Conservation (phyloP, 2,888 invertebrate genomes). For the Caenorhabditis afra region DNA sequence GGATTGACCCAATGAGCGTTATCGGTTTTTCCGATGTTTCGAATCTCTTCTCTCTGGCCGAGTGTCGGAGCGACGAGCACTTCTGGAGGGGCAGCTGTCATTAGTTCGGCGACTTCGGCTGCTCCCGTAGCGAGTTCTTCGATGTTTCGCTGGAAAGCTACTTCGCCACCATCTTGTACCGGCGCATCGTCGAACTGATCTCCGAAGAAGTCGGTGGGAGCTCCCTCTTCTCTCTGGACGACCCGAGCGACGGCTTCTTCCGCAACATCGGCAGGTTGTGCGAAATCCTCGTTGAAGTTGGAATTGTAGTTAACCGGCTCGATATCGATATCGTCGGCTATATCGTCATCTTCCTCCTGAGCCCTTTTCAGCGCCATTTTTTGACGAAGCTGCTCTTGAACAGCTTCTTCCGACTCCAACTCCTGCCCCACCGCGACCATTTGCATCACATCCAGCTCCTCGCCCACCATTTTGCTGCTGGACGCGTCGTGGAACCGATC, state of each 20-base stretch:
- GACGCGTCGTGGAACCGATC: slow-evolving; percentile 10
- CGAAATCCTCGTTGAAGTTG: slow-evolving; percentile 24
- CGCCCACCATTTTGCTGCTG: slow-evolving; percentile 5
- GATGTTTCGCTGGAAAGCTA: neutral
- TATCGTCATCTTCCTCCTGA: neutral
- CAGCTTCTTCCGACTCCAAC: slow-evolving; percentile 9
- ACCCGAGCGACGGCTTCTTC: slow-evolving; percentile 9
- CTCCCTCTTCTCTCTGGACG: slow-evolving; percentile 1
- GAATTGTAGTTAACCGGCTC: slow-evolving; percentile 8
- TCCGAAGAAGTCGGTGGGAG: slow-evolving; percentile 15
- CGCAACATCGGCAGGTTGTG: slow-evolving; percentile 5
- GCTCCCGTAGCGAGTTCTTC: slow-evolving; percentile 17
- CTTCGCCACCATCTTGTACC: slow-evolving; percentile 7
- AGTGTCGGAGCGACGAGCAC: slow-evolving; percentile 10
- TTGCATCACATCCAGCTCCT: slow-evolving; percentile 29
- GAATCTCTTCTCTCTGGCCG: slow-evolving; percentile 39
- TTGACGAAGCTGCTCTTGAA: slow-evolving; percentile 12
- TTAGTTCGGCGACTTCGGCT: slow-evolving; percentile 37
- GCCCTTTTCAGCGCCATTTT: neutral
- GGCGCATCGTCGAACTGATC: slow-evolving; percentile 9
- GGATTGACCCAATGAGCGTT: slow-evolving; percentile 46
- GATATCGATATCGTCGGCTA: slow-evolving; percentile 6
- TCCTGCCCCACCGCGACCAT: slow-evolving; percentile 1
- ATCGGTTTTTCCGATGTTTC: slow-evolving; percentile 44
- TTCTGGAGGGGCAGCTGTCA: slow-evolving; percentile 5